Evolutionary conservation across 2,888 invertebrate genomes (phyloP).

Genomic region (Acleris emargana): DNA sequence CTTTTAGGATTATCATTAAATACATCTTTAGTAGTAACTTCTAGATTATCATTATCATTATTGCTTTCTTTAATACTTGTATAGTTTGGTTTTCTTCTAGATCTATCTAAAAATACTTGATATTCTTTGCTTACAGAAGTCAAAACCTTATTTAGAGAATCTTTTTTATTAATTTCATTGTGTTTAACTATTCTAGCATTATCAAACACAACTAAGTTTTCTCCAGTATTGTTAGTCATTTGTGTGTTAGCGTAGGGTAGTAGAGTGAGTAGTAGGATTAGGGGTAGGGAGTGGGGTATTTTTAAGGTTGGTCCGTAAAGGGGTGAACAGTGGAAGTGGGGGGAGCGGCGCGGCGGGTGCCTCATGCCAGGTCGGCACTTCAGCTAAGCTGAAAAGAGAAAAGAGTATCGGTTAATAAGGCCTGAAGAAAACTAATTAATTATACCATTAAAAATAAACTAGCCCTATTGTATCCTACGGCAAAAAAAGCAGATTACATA

Average conservation of each 20-base stretch:
- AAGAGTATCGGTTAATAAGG: neutral
- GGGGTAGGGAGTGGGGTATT: slow-evolving; percentile 55
- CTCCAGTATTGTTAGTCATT: slow-evolving; percentile 52
- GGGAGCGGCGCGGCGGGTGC: slow-evolving; percentile 61
- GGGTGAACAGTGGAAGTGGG: slow-evolving; percentile 63
- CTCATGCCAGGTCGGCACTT: slow-evolving; percentile 75
- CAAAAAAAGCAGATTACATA: no score
- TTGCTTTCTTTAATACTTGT: slow-evolving; percentile 38
- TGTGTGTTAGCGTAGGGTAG: slow-evolving; percentile 57
- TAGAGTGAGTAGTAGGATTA: slow-evolving; percentile 51
- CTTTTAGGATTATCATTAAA: slow-evolving; percentile 14
- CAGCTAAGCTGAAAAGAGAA: slow-evolving; percentile 58
- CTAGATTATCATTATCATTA: slow-evolving; percentile 41
- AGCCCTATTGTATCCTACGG: no score
- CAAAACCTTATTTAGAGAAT: slow-evolving; percentile 44
- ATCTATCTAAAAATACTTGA: slow-evolving; percentile 62
- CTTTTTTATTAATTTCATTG: slow-evolving; percentile 32
- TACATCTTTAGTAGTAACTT: slow-evolving; percentile 36
- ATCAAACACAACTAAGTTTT: slow-evolving; percentile 24
- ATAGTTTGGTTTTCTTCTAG: slow-evolving; percentile 56
- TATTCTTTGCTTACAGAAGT: slow-evolving; percentile 53
- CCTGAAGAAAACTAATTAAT: neutral
- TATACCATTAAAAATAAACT: no score
- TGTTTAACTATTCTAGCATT: slow-evolving; percentile 17
- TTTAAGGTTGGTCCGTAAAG: slow-evolving; percentile 65